Base-by-base conservation (phyloP, 2,113 vertebrate genomes). In the Cheirogaleus medius region DNA sequence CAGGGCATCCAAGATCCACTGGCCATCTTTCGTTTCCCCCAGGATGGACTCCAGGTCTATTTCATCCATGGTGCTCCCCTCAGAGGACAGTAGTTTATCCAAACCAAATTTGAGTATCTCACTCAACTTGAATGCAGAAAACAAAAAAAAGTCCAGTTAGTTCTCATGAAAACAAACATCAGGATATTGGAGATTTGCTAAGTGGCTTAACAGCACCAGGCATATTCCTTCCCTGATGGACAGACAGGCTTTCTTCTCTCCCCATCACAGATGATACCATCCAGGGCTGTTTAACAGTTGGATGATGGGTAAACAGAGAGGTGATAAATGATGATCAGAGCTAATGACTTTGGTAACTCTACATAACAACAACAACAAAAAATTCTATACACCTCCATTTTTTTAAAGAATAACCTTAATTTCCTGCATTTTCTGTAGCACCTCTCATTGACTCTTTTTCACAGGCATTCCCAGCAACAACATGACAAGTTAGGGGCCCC, bases 91-190 rank as follows among this genome's bases (percentile, higher is more conserved):
- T 58, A 99, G 98, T 92, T 99, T 99, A 98, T 99, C 99, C 86
- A 99, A 98, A 64, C 99, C 99, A 34, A 99, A 99, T 98, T 99
- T 99, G 97, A 99, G 98, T 97, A 99, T 99, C 97, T 99, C 99
- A 71, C 98, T 99, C 37, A 99, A 98, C 99, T 99, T 97, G 85
- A 95, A 96, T 1, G 91, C 81, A 98, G 34, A 97, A 95, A 97
- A 96, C 5, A 47, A 89, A 82, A n/a, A n/a, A n/a, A 96, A 74
- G 39, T 69, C 42, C 37, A 42, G 49, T 92, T 63, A 85, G 60
- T 90, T n/a, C 44, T 74, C 64, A 20, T 2, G 58, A 60, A 91
- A 82, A 60, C 18, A 74, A 93, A 85, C 23, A 27, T 0, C 14
- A 66, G 39, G 47, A 12, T n/a, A n/a, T 5, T 11, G 73, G 37